Evolutionary conservation across 2,113 vertebrate species (phyloP).

Genomic region (Grammomys surdaster): DNA sequence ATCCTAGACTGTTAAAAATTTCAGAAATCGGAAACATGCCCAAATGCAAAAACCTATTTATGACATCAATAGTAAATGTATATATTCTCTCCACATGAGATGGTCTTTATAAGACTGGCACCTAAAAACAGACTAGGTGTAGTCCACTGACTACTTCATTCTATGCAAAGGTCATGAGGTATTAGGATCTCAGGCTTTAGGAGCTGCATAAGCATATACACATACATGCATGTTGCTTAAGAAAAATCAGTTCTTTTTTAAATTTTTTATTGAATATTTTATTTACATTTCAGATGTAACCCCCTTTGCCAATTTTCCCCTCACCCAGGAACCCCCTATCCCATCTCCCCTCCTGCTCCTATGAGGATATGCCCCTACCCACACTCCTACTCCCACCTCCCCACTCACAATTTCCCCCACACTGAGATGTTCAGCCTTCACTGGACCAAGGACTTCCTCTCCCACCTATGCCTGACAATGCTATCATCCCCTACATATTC

Average conservation of each 20-base stretch:
- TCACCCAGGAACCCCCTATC: too few species aligned
- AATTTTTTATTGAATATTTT: too few species aligned
- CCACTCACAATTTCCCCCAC: too few species aligned
- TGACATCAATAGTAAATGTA: neutral
- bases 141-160: neutral
- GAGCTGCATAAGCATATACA: neutral
- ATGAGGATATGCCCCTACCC: too few species aligned
- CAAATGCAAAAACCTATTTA: neutral
- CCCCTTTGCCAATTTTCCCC: too few species aligned
- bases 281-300: too few species aligned
- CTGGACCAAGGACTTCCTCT: too few species aligned
- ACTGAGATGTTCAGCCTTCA: too few species aligned
- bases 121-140: neutral
- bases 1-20: neutral
- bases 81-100: neutral
- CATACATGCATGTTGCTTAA: neutral
- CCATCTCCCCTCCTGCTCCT: too few species aligned
- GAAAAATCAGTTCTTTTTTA: neutral
- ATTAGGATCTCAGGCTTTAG: neutral
- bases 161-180: neutral
- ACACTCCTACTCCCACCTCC: too few species aligned
- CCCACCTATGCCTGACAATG: too few species aligned
- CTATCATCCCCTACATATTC: too few species aligned
- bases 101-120: neutral
- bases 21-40: neutral